Evolutionary conservation across 2,113 vertebrate species (phyloP).

Genomic region (Regulus satrapa): DNA sequence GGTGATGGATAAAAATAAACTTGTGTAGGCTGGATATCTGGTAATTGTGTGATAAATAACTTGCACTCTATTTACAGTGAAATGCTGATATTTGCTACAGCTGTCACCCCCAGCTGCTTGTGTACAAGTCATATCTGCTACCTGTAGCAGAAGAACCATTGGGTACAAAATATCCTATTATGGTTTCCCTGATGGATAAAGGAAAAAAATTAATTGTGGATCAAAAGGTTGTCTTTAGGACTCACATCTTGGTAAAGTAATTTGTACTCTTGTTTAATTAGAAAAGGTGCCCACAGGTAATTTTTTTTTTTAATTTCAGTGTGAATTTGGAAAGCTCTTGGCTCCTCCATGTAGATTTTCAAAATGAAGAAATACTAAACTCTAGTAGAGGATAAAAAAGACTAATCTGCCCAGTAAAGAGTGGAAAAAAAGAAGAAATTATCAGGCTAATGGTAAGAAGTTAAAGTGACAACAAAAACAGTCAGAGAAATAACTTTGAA

Average conservation of each 20-base stretch:
- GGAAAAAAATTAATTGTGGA: not conserved
- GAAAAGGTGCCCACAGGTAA: not conserved
- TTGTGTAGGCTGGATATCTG: not conserved
- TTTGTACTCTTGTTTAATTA: not conserved
- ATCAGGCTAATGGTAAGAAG: not conserved
- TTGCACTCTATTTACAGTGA: not conserved
- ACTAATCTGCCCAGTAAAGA: not conserved
- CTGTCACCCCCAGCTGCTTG: not conserved
- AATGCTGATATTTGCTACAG: not conserved
- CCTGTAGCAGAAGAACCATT: not conserved
- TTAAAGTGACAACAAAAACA: not conserved
- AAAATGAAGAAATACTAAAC: not conserved
- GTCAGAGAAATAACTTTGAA: constrained; percentile 1
- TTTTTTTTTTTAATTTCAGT: constrained; percentile 10
- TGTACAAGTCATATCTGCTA: not conserved
- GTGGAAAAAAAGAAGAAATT: not conserved
- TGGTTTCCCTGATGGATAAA: not conserved
- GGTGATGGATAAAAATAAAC: not conserved
- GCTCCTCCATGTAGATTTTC: not conserved
- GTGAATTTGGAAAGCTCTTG: not conserved
- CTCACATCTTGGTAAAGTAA: not conserved
- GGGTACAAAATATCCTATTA: not conserved
- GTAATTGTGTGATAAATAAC: not conserved
- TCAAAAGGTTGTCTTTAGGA: constrained; percentile 1
- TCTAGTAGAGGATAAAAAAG: not conserved